Evolutionary conservation across 2,113 vertebrate species (phyloP).

Genomic region (Thinocorus orbignyianus): DNA sequence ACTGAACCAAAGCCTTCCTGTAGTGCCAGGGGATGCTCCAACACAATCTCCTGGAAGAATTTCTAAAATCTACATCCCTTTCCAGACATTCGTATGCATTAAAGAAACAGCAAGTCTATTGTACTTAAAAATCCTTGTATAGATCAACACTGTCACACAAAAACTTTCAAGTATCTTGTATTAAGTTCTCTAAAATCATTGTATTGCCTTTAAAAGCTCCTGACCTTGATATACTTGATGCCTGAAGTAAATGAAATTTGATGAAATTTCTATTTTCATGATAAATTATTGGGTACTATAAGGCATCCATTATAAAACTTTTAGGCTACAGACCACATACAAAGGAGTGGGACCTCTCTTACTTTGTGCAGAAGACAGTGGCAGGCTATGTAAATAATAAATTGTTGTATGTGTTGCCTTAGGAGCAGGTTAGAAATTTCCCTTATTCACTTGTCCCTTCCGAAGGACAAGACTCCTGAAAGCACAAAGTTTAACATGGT

Average conservation of each 20-base stretch:
- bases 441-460: background rate
- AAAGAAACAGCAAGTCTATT: background rate
- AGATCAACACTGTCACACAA: background rate
- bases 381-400: background rate
- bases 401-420: background rate
- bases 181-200: background rate
- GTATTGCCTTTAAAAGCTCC: background rate
- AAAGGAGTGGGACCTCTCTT: background rate
- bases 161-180: background rate
- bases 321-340: rapidly evolving
- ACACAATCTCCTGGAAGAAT: background rate
- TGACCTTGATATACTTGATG: background rate
- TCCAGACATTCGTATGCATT: background rate
- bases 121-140: background rate
- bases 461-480: background rate
- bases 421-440: background rate
- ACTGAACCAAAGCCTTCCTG: background rate
- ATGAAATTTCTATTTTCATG: background rate
- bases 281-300: background rate
- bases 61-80: background rate
- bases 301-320: background rate
- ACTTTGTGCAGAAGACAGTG: background rate
- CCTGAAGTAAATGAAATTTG: background rate
- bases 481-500: background rate
- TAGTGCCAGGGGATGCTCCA: background rate